Base-by-base conservation (phyloP, 2,113 vertebrate species). In the Poeciliopsis prolifica region DNA sequence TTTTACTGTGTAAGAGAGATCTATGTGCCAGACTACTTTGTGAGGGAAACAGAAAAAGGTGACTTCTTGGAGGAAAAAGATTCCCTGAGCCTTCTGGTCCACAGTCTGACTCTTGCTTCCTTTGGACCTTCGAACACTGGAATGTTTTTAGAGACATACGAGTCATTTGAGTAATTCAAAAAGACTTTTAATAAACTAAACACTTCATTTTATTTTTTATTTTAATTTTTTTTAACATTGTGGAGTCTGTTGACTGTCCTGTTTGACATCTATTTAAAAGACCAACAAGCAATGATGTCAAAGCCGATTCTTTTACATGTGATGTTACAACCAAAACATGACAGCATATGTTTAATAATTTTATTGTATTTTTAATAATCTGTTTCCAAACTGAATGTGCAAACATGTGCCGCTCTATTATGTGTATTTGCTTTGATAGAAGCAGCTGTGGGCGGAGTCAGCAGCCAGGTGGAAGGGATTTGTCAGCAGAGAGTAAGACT, bases 11-110 rank as follows among this genome's bases (percentile, higher is more conserved):
- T 92, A 89, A 80, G 69, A 87, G 74, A 81, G 75, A 88, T 90
- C 61, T 86, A 82, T 92, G 93, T 96, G 91, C 86, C 83, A 91
- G 91, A 93, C 91, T 92, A 91, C 91, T 93, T 87, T 69, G 42
- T 74, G 72, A 60, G 72, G 80, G 78, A 83, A 72, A 22, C 44
- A 0, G 44, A 48, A 48, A 48, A 19, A 17, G 40, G 40, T 42
- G 44, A 48, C 44, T 35, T 28, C 63, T 71, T 62, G 12, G 40
- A 66, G 80, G 58, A 28, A 60, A 54, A 68, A 24, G 54, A 77
- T 7, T 26, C 30, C 28, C 48, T 73, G 72, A 85, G 81, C 84
- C 79, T 79, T 74, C 30, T 61, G 72, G 78, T 86, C 84, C 74
- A 33, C 40, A 42, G 71, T 77, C 66, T 73, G 65, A 75, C 84